A percentile compares a stretch with the other conserved stretches of the same genome.
These are phyloP conservation scores for Micrasema minimum DNA, from an alignment of 1,140 invertebrate genomes.

Conservation along the genomic window DNA sequence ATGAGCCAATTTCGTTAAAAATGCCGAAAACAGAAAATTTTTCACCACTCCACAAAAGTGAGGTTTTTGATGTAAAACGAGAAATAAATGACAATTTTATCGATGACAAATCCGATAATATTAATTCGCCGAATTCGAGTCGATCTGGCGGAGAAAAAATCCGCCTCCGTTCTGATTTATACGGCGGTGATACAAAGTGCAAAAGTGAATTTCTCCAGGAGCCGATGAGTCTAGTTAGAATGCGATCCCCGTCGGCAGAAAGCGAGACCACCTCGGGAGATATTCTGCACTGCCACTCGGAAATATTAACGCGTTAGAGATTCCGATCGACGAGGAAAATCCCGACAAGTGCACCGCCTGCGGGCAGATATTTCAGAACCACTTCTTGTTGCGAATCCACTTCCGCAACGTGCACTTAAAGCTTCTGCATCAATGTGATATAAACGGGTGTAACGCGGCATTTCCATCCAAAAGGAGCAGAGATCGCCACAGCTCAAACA, in stretches of 20 bases:
- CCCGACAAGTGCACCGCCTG: conserved; percentile 88
- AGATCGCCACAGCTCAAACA: conserved; percentile 91
- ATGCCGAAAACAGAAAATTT: conserved; percentile 64
- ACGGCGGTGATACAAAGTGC: conserved; percentile 60
- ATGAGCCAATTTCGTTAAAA: conserved; percentile 71
- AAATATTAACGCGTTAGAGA: conserved; percentile 77
- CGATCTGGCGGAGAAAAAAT: conserved; percentile 62
- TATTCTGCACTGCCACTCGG: conserved; percentile 72
- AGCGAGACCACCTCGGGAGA: conserved; percentile 67
- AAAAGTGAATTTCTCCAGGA: conserved; percentile 62
- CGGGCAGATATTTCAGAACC: conserved; percentile 93
- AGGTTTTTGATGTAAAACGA: conserved; percentile 37
- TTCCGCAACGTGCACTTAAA: conserved; percentile 94
- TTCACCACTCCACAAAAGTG: not conserved
- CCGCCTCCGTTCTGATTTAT: conserved; percentile 64
- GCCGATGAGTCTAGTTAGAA: conserved; percentile 61
- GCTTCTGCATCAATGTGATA: conserved; percentile 90
- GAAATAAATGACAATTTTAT: conserved; percentile 34
- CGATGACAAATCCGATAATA: conserved; percentile 15
- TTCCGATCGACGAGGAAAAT: conserved; percentile 82
- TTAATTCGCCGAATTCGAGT: conserved; percentile 50
- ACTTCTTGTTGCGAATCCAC: conserved; percentile 91
- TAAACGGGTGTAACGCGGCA: conserved; percentile 91
- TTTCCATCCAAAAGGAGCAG: conserved; percentile 92
- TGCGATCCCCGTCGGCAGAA: conserved; percentile 65